Evolutionary conservation across 2,113 vertebrate genomes (phyloP).

Genomic region (Solea senegalensis): DNA sequence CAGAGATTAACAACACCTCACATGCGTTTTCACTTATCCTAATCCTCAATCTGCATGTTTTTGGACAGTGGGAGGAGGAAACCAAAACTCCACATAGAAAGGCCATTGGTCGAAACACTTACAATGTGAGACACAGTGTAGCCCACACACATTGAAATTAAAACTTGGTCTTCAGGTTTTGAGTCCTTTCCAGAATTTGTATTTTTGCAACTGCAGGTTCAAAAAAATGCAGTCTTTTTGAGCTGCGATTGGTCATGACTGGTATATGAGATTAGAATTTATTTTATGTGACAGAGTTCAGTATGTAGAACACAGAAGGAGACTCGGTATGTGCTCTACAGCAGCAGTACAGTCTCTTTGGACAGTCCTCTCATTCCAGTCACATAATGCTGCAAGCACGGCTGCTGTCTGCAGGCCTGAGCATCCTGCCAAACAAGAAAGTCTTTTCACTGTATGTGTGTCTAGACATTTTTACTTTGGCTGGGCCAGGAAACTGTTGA

Average conservation of each 20-base stretch:
- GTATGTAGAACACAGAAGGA: not conserved
- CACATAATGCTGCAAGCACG: conserved; percentile 11
- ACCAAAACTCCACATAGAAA: too few species aligned
- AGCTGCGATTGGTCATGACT: conserved; percentile 1
- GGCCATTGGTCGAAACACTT: too few species aligned
- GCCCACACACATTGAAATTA: conserved; percentile 21
- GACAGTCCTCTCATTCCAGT: conserved; percentile 11
- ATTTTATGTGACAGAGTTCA: not conserved
- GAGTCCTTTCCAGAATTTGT: conserved; percentile 10
- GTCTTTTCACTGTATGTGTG: conserved; percentile 19
- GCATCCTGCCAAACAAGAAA: conserved; percentile 3
- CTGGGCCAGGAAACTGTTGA: conserved; percentile 1
- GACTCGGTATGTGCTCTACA: not conserved
- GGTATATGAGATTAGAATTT: not conserved
- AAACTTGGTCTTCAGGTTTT: conserved; percentile 3
- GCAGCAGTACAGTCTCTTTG: not conserved
- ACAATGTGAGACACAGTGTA: too few species aligned
- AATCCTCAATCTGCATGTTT: too few species aligned
- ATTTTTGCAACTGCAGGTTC: not conserved
- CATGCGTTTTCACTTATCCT: too few species aligned
- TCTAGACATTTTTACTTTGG: conserved; percentile 11
- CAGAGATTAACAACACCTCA: too few species aligned
- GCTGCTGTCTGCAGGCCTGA: conserved; percentile 8
- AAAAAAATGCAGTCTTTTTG: conserved; percentile 8
- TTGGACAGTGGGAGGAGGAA: too few species aligned